Evolutionary conservation across 2,888 invertebrate species (phyloP), one percentile per base, ranked within the genome.

Genomic region (Asteroscopus sphinx): DNA sequence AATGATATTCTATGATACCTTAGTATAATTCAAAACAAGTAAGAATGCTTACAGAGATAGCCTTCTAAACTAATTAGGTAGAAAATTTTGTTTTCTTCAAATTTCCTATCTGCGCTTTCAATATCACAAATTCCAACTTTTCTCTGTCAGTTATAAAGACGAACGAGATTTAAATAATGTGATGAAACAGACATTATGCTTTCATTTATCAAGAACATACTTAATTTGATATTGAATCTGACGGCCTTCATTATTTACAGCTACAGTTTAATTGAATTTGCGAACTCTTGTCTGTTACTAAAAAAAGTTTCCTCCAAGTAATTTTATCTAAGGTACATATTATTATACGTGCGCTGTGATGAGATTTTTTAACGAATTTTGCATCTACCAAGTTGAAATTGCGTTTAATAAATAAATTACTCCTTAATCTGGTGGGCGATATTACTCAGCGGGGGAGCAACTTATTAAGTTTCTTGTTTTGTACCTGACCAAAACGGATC

Each of bases 401-500:
- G 57, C 11, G 67, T 68, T 73, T 75, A 74, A 76, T 80, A 80
- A 73, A 78, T 75, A 73, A 81, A 77, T 76, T 65, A 73, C 73
- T 77, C 62, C 68, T 62, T 68, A 66, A 71, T 67, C 56, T 74
- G 70, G 84, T 84, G 79, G 83, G 85, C 76, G 81, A 77, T 70
- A 73, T 76, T 72, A 76, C 82, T 68, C 81, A 52, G 82, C 79
- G 78, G 83, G 84, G 74, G 79, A 72, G 72, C 63, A 69, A 67
- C 67, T 84, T 81, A 83, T 83, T 81, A 79, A 80, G 58, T 80
- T 74, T 82, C 77, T 79, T 68, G 75, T 79, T 85, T 81, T 76
- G 78, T 75, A 71, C 77, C 72, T 66, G 66, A 68, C 73, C 68
- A 73, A 76, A 77, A 69, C 56, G 33, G 52, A 65, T 68, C 71